Evolutionary conservation across 2,888 invertebrate species (phyloP), one percentile per base, ranked within the genome.

Genomic region (Flexamia atlantica): DNA sequence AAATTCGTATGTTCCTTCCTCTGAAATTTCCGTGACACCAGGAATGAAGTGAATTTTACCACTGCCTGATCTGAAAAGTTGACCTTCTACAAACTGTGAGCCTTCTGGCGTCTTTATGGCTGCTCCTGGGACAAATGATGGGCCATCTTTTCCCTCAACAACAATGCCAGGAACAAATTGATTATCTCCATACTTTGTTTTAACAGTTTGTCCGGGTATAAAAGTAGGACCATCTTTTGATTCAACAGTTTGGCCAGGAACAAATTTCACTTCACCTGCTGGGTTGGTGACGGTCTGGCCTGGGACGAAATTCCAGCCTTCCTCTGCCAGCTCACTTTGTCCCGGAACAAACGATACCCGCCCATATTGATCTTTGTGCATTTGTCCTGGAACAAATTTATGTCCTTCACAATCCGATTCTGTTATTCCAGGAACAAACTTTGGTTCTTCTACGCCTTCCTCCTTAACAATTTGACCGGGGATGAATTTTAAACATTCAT

Each of bases 311-410:
- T 93, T 90, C 30, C 94, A 93, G 0, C 95, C 95, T 85, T 94
- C 94, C 72, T 93, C 92, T 0, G 93, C 94, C 84, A 94, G 93
- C 85, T 95, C 92, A 0, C 95, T 94, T 90, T 95, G 95, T 7
- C 95, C 95, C 0, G 95, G 93, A 0, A 93, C 91, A 88, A 94
- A 94, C 88, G 93, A 93, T 0, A 92, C 92, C 4, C 93, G 94
- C 74, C 91, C 92, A 88, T 92, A 92, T 0, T 94, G 94, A 87
- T 94, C 94, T 0, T 95, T 94, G 88, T 95, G 93, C 86, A 93
- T 93, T 90, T 95, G 95, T 4, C 96, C 96, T 2, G 95, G 94
- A n/a, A 95, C 94, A 89, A 96, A 95, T 89, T 95, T 95, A 23
- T 94, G 93, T 0, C 95, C 95, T 85, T 94, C 94, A 74, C 93